Evolutionary conservation across 1,140 invertebrate genomes (phyloP).

Genomic region (Trinorchestia longiramus): DNA sequence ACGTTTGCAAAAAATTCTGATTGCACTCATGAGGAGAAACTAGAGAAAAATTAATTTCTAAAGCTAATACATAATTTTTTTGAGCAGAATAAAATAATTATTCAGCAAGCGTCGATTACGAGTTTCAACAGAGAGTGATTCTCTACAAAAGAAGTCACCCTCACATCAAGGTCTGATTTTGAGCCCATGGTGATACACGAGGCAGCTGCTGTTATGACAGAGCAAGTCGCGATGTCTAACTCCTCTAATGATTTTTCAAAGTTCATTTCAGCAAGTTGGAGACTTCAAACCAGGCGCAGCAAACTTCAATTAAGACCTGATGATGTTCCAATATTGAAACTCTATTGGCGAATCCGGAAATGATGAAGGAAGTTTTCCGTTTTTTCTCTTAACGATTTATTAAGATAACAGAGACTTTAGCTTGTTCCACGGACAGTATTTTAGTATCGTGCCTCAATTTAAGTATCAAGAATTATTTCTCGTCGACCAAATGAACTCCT

Average conservation of each 20-base stretch:
- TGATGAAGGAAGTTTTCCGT: neutral
- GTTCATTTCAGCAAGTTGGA: constrained; percentile 28
- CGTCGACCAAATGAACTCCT: neutral
- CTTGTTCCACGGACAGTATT: neutral
- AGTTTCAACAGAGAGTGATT: neutral
- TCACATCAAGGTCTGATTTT: neutral
- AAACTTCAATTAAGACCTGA: constrained; percentile 31
- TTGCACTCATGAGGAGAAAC: neutral
- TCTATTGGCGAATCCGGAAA: neutral
- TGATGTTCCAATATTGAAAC: constrained; percentile 7
- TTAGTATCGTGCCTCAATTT: neutral
- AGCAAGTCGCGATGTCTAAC: constrained; percentile 8
- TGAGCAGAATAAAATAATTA: neutral
- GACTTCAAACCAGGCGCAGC: constrained; percentile 5
- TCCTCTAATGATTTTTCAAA: constrained; percentile 27
- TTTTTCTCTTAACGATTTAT: neutral
- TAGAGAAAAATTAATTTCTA: neutral
- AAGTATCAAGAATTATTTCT: neutral
- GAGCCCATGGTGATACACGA: neutral
- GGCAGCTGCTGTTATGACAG: neutral
- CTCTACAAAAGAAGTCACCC: neutral
- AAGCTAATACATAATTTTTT: neutral
- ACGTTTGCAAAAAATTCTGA: neutral
- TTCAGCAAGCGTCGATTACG: neutral
- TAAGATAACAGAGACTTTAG: neutral